Conservation (phyloP, 1,140 invertebrate species). For the Pararge aegeria region DNA sequence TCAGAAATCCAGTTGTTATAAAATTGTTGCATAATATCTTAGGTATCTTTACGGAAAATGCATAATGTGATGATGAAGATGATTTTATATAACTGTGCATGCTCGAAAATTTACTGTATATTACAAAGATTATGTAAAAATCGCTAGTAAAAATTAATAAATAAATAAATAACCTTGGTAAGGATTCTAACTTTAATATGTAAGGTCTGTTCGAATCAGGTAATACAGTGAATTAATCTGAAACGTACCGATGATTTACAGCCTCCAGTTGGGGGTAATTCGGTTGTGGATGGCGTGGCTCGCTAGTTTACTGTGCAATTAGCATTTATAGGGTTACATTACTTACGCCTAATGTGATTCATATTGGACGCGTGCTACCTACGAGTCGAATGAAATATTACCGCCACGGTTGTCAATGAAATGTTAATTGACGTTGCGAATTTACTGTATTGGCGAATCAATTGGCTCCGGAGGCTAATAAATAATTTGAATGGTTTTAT, state of each 20-base stretch:
- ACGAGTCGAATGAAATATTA: background rate
- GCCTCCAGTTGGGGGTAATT: conserved; percentile 52
- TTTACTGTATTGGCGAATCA: background rate
- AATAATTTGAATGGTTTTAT: no score
- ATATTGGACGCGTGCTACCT: background rate
- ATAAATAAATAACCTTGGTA: no score
- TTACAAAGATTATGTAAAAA: no score
- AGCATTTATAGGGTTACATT: conserved; percentile 42
- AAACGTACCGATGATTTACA: conserved; percentile 67
- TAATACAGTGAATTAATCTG: conserved; percentile 63
- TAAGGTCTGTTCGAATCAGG: conserved; percentile 33
- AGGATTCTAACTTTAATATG: background rate
- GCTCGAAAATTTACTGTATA: no score
- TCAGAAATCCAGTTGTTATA: no score
- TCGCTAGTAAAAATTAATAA: no score
- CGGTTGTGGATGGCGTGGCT: conserved; percentile 51
- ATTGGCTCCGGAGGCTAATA: background rate
- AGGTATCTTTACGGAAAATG: no score
- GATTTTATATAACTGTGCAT: no score
- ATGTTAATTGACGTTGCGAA: background rate
- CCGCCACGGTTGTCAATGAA: background rate
- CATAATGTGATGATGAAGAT: no score
- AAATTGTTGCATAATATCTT: no score
- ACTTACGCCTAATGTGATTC: conserved; percentile 25
- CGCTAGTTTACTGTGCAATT: conserved; percentile 44